phyloP scores from a whole-genome alignment of 2,113 vertebrate genomes.

The Tyto alba region DNA sequence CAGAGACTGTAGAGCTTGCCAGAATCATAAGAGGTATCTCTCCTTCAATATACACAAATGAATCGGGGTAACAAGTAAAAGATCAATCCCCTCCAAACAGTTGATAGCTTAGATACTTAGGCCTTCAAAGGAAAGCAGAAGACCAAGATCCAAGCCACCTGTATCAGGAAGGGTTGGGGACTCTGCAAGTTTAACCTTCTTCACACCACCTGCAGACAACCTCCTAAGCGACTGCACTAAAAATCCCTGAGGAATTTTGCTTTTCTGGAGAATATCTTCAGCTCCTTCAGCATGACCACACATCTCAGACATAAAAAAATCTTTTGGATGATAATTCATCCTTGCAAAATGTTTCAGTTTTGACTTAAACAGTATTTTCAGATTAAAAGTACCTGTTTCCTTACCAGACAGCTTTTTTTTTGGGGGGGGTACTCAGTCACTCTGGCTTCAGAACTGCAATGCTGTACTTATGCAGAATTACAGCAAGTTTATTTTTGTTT shows the following conservation, averaged over 20 bases:
- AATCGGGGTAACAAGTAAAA: background rate
- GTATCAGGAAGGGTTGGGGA: background rate
- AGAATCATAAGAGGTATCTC: background rate
- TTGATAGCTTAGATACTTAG: background rate
- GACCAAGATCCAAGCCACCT: background rate
- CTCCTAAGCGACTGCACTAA: background rate
- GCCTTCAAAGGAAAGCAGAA: background rate
- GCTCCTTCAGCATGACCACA: background rate
- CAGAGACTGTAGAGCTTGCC: background rate
- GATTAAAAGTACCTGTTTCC: background rate
- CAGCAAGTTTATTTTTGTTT: background rate
- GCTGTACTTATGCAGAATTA: background rate
- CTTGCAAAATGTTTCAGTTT: background rate
- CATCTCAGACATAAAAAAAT: background rate
- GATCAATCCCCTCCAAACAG: background rate
- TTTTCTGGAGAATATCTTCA: background rate
- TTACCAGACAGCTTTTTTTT: background rate
- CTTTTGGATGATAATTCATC: background rate
- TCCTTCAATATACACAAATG: background rate
- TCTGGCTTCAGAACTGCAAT: background rate
- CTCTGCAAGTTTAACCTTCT: fast-evolving
- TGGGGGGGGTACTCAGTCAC: background rate
- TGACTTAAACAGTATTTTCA: background rate
- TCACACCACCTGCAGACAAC: background rate
- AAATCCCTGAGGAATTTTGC: background rate